phyloP scores from a whole-genome alignment of 2,888 invertebrate genomes.

The Anaspis maculata region DNA sequence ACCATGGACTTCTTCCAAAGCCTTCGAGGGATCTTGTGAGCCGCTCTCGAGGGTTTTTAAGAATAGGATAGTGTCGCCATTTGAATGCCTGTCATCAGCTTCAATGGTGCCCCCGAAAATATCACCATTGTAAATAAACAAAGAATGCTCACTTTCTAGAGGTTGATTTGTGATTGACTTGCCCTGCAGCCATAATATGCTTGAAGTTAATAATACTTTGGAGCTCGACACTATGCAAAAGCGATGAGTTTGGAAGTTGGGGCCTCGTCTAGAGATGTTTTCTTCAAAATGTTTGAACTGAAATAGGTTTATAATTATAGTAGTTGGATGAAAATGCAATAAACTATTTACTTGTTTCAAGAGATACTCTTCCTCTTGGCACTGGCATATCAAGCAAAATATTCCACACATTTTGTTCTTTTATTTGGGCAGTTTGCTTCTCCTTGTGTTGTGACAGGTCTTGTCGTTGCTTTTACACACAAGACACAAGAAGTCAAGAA shows the following conservation, averaged over 20 bases:
- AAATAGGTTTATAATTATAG: conserved; percentile 13
- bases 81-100: conserved; percentile 33
- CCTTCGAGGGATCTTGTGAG: conserved; percentile 29
- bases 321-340: no score
- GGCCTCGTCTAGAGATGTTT: conserved; percentile 50
- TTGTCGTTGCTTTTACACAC: no score
- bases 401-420: conserved; percentile 30
- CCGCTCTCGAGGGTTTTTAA: conserved; percentile 37
- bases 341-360: not conserved
- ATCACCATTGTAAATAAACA: conserved; percentile 86
- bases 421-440: no score
- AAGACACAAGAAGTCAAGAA: no score
- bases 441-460: no score
- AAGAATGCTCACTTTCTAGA: conserved; percentile 48
- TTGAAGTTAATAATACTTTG: conserved; percentile 38
- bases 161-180: conserved; percentile 58
- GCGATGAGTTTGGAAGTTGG: conserved; percentile 39
- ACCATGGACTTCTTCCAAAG: conserved; percentile 59
- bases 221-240: conserved; percentile 15
- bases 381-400: conserved; percentile 24
- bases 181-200: conserved; percentile 84
- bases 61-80: conserved; percentile 49
- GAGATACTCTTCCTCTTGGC: conserved; percentile 1
- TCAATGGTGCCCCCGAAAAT: conserved; percentile 50
- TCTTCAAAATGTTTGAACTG: conserved; percentile 27